A percentile compares a stretch with the other conserved stretches of the same genome.
These are phyloP conservation scores for Heliconius erato DNA, from an alignment of 2,888 invertebrate genomes.

Conservation along the genomic window DNA sequence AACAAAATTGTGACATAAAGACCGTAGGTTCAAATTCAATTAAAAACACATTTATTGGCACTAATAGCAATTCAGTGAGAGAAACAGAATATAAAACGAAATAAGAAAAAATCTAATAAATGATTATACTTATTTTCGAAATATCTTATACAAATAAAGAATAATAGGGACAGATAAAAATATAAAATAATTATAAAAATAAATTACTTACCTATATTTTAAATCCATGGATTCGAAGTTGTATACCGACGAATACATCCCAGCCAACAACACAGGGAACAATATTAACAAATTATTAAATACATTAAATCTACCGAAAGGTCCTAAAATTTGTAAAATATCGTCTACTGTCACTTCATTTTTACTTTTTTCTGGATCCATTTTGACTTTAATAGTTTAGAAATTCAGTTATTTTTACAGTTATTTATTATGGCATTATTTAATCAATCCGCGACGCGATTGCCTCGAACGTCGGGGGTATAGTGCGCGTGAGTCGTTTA, in stretches of 20 bases:
- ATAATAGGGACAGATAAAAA: background rate
- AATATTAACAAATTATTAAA: conserved; percentile 73
- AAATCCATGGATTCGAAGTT: conserved; percentile 82
- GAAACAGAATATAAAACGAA: background rate
- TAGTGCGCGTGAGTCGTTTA: conserved; percentile 65
- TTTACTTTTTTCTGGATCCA: conserved; percentile 77
- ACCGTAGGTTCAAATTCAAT: background rate
- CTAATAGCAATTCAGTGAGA: background rate
- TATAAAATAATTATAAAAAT: conserved; percentile 5
- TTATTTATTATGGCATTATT: conserved; percentile 15
- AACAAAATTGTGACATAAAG: background rate
- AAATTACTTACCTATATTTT: conserved; percentile 72
- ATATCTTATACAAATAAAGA: background rate
- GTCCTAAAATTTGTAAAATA: conserved; percentile 74
- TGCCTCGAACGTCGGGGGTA: conserved; percentile 61
- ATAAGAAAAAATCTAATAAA: background rate
- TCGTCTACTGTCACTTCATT: conserved; percentile 79
- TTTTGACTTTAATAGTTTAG: conserved; percentile 56
- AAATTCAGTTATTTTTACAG: conserved; percentile 13
- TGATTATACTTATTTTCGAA: background rate
- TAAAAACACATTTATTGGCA: background rate
- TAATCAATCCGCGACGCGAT: conserved; percentile 51
- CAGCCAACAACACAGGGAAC: conserved; percentile 77
- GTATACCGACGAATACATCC: conserved; percentile 81
- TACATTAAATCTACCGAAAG: conserved; percentile 77